These are phyloP conservation scores for Drosophila flavopinicola DNA, from an alignment of 2,888 invertebrate genomes.

Conservation along the genomic window DNA sequence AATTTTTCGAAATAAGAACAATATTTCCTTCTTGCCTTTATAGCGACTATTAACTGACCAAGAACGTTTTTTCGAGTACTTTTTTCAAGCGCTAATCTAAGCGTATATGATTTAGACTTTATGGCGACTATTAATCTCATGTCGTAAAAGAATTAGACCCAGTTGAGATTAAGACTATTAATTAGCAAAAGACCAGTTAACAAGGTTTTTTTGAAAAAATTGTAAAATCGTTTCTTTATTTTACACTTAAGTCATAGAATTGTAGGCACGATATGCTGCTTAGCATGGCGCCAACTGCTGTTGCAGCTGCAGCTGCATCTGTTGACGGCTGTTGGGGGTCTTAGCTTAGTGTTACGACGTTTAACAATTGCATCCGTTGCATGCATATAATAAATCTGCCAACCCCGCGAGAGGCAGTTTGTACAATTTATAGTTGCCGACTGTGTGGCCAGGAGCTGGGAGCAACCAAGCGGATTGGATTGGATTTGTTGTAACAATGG, in stretches of 20 bases:
- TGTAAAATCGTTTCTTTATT: slow-evolving; percentile 75
- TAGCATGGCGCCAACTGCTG: slow-evolving; percentile 40
- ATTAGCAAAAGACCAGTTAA: too few relatives aligned
- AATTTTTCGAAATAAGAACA: too few relatives aligned
- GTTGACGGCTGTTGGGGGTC: slow-evolving; percentile 12
- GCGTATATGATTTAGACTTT: too few relatives aligned
- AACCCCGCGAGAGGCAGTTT: slow-evolving; percentile 47
- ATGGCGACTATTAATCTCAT: too few relatives aligned
- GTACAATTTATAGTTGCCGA: slow-evolving; percentile 59
- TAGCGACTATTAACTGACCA: too few relatives aligned
- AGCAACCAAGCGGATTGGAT: slow-evolving; percentile 6
- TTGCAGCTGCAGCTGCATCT: slow-evolving; percentile 29
- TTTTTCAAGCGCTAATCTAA: too few relatives aligned
- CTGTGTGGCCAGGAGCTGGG: slow-evolving; percentile 10
- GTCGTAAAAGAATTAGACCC: too few relatives aligned
- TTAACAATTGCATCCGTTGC: slow-evolving; percentile 36
- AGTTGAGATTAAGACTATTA: too few relatives aligned
- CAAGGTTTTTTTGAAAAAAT: slow-evolving; percentile 52
- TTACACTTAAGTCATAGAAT: slow-evolving; percentile 66
- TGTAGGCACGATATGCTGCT: slow-evolving; percentile 69
- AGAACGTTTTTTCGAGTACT: too few relatives aligned
- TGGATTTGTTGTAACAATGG: slow-evolving; percentile 37
- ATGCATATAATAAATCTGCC: slow-evolving; percentile 36
- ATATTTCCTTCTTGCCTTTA: too few relatives aligned
- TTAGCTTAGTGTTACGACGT: slow-evolving; percentile 15